A percentile compares a stretch with the other conserved stretches of the same genome.
These are phyloP conservation scores for Congeria kusceri DNA, from an alignment of 2,888 invertebrate genomes.

Conservation along the genomic window DNA sequence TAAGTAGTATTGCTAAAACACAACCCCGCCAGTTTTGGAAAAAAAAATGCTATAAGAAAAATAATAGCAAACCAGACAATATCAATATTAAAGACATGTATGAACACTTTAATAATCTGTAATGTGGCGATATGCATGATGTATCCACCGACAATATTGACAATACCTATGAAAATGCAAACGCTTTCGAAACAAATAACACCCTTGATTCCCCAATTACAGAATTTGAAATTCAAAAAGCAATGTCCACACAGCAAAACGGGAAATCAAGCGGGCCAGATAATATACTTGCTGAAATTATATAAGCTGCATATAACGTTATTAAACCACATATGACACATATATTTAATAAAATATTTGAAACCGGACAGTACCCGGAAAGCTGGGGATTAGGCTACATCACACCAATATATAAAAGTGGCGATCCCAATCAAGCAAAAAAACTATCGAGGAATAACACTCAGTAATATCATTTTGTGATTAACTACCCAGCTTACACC, in stretches of 20 bases:
- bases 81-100: too few species aligned
- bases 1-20: too few species aligned
- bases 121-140: too few species aligned
- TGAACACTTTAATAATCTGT: too few species aligned
- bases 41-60: too few species aligned
- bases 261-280: neutral
- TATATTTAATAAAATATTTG: slow-evolving; percentile 4
- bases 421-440: slow-evolving; percentile 6
- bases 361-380: neutral
- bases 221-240: slow-evolving; percentile 8
- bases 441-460: slow-evolving; percentile 1
- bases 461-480: too few species aligned
- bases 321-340: neutral
- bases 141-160: too few species aligned
- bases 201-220: neutral
- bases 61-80: too few species aligned
- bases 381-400: slow-evolving; percentile 1
- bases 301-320: slow-evolving; percentile 1
- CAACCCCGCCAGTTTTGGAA: too few species aligned
- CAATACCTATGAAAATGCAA: too few species aligned
- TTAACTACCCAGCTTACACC: too few species aligned
- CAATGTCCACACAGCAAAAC: slow-evolving; percentile 6
- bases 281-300: neutral
- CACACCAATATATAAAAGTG: slow-evolving; percentile 15
- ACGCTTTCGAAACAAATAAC: too few species aligned